Conservation (phyloP, 2,888 invertebrate species). For the Ceraclea dissimilis region DNA sequence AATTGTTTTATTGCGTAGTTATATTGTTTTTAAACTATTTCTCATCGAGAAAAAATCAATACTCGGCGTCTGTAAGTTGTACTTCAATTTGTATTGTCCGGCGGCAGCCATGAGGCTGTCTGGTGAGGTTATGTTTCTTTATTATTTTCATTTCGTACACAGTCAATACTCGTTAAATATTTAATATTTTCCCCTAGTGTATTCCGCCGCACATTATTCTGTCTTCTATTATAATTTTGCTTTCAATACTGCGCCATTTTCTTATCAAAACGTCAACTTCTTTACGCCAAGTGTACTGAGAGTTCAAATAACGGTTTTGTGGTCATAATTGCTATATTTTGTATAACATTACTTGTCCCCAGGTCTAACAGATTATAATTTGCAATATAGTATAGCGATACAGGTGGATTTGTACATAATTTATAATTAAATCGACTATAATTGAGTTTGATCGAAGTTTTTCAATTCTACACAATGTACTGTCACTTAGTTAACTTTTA, state of each 20-base stretch:
- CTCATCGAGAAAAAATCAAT: conserved; percentile 16
- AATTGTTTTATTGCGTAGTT: conserved; percentile 1
- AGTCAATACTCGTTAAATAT: too few relatives aligned
- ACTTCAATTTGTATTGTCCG: conserved; percentile 3
- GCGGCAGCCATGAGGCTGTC: conserved; percentile 43
- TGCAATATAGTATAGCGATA: neutral
- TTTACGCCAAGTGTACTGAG: conserved; percentile 20
- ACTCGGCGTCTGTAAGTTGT: conserved; percentile 12
- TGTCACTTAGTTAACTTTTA: too few relatives aligned
- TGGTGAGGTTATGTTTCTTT: conserved; percentile 45
- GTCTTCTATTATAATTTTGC: too few relatives aligned
- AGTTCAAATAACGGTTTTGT: conserved; percentile 47
- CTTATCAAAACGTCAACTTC: too few relatives aligned
- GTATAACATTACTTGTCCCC: conserved; percentile 2
- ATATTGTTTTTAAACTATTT: neutral
- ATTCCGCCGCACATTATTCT: too few relatives aligned
- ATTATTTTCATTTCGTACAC: too few relatives aligned
- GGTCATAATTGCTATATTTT: neutral
- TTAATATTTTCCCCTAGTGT: too few relatives aligned
- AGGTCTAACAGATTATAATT: neutral
- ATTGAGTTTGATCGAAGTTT: too few relatives aligned
- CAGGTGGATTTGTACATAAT: neutral
- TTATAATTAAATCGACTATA: too few relatives aligned
- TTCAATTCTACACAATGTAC: too few relatives aligned
- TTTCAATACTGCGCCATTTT: too few relatives aligned